These are phyloP conservation scores for Hephaestus fuliginosus DNA, from an alignment of 2,797 vertebrate genomes.

Conservation along the genomic window DNA sequence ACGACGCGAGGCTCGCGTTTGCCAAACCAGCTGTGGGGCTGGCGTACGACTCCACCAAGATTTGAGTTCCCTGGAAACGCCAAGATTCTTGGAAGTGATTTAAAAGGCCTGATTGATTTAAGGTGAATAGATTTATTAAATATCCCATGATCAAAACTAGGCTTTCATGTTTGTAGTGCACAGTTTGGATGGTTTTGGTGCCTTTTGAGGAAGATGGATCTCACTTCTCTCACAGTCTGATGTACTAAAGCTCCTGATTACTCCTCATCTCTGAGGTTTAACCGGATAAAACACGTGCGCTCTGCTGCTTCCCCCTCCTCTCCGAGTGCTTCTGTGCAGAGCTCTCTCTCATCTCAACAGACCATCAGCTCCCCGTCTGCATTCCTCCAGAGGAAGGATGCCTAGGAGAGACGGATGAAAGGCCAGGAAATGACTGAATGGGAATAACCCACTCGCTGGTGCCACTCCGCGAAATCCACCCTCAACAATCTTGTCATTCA, in stretches of 20 bases:
- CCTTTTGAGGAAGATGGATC: background rate
- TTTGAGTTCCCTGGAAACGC: constrained; percentile 35
- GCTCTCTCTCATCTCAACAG: constrained; percentile 19
- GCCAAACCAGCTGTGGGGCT: constrained; percentile 61
- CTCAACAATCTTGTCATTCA: constrained; percentile 32
- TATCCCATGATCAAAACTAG: constrained; percentile 6
- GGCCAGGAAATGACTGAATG: constrained; percentile 45
- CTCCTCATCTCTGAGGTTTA: background rate
- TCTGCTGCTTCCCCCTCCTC: background rate
- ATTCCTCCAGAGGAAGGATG: constrained; percentile 25
- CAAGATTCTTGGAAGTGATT: constrained; percentile 9
- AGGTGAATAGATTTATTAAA: constrained; percentile 21
- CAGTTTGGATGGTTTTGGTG: too few relatives aligned
- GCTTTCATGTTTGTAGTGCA: background rate
- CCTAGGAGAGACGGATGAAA: constrained; percentile 27
- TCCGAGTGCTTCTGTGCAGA: background rate
- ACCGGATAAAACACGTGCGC: background rate
- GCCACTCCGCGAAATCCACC: constrained; percentile 30
- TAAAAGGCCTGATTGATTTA: constrained; percentile 11
- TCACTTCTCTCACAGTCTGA: background rate
- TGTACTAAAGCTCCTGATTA: background rate
- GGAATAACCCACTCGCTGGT: constrained; percentile 27
- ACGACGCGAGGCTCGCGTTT: constrained; percentile 27
- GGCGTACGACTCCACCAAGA: constrained; percentile 24
- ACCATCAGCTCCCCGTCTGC: constrained; percentile 26